Base-by-base conservation (phyloP, 2,888 invertebrate species). In the Chalcosyrphus nemorum region DNA sequence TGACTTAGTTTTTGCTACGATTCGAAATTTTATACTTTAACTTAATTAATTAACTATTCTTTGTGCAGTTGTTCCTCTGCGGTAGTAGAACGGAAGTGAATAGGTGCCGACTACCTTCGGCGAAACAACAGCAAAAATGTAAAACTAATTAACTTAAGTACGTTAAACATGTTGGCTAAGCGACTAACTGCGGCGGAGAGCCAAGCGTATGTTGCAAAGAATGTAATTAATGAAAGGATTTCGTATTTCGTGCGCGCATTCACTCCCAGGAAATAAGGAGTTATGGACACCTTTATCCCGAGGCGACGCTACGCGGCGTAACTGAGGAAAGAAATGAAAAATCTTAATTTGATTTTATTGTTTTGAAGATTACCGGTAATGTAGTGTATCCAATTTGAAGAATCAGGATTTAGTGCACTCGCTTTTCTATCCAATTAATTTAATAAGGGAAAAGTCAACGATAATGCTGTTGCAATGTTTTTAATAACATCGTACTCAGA, bases 41-140 rank as follows among this genome's bases (percentile, higher is more conserved):
- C 63, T 70, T 70, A 76, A 68, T 81, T 81, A 81, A 81, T 76
- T 63, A 76, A 68, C 61, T 68, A 59, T 61, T 80, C 74, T 68
- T 61, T 66, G 65, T 56, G 27, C 21, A 61, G 15, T 15, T 43
- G 43, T 27, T 54, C 45, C 54, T 13, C 24, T 57, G 72, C 29
- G 17, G 50, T 29, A 59, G 24, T 7, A 21, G 15, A 57, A 38
- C 32, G 6, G 17, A 66, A 35, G 21, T 52, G 50, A 66, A 59
- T 54, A 66, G 61, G 70, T 65, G 32, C 24, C 47, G 57, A 29
- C 38, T 59, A 29, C 50, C 43, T 5, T 29, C 35, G 4, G 17
- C 54, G 52, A 52, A 61, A 45, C 52, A 63, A 29, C 47, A 56
- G 57, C 27, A 35, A 72, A 76, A 81, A 59, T 65, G 50, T 59